These are phyloP conservation scores for Barnardius zonarius DNA, from an alignment of 2,113 vertebrate species.

Conservation along the genomic window DNA sequence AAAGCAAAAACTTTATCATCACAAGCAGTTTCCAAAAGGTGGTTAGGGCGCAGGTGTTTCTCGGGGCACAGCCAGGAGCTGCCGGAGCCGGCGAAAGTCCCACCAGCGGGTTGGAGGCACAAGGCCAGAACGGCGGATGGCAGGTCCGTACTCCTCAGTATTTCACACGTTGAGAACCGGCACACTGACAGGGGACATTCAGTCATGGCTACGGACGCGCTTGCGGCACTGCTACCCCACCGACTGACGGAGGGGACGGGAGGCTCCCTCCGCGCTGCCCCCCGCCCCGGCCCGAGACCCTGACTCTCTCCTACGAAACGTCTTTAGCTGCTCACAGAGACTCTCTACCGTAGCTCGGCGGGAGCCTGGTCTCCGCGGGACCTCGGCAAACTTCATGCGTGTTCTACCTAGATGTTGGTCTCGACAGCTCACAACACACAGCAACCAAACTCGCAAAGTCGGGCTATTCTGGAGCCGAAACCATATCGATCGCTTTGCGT, in stretches of 20 bases:
- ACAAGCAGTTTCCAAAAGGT: neutral
- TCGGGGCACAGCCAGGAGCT: neutral
- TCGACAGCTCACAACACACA: neutral
- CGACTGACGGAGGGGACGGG: neutral
- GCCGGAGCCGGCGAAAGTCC: neutral
- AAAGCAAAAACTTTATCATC: neutral
- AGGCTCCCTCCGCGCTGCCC: too few species aligned
- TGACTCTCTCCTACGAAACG: neutral
- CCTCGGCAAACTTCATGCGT: neutral
- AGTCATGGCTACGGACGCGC: rapidly evolving
- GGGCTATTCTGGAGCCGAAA: neutral
- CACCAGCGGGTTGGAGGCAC: rapidly evolving
- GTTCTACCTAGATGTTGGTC: neutral
- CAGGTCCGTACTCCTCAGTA: neutral
- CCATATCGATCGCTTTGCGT: neutral
- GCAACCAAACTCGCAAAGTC: neutral
- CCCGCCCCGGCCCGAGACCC: neutral
- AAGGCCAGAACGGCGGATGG: neutral
- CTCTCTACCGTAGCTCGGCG: neutral
- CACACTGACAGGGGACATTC: neutral
- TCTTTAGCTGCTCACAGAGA: neutral
- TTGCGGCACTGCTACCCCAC: rapidly evolving
- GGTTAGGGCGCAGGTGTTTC: neutral
- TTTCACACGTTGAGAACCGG: rapidly evolving
- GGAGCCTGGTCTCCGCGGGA: neutral